Evolutionary conservation across 2,888 invertebrate genomes (phyloP).

Genomic region (Ommatoiulus sabulosus): DNA sequence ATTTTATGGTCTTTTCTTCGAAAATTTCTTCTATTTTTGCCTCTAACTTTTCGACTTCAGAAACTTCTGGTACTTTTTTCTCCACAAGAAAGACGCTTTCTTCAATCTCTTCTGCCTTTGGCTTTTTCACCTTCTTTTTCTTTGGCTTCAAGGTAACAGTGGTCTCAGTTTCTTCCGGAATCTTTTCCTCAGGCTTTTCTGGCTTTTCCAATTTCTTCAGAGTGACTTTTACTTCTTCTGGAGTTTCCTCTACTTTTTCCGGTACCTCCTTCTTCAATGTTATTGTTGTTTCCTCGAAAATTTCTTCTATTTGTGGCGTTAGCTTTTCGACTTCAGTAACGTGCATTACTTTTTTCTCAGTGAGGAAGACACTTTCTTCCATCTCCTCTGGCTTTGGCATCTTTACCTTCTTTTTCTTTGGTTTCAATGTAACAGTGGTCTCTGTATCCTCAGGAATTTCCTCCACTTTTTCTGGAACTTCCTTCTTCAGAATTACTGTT

Average conservation of each 20-base stretch:
- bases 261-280: slow-evolving; percentile 16
- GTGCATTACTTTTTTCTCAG: background rate
- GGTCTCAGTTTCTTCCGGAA: background rate
- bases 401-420: slow-evolving; percentile 43
- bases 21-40: slow-evolving; percentile 18
- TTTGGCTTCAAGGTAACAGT: background rate
- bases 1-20: background rate
- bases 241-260: background rate
- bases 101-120: background rate
- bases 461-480: background rate
- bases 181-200: background rate
- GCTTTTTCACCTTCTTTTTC: slow-evolving; percentile 47
- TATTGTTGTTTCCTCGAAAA: slow-evolving; percentile 9
- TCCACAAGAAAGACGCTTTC: background rate
- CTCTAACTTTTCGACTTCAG: background rate
- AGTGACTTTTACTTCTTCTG: slow-evolving; percentile 18
- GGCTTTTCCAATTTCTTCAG: background rate
- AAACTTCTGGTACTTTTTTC: background rate
- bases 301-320: background rate
- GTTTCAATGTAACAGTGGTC: slow-evolving; percentile 6
- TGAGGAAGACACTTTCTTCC: background rate
- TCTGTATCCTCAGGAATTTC: background rate
- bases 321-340: slow-evolving; percentile 37
- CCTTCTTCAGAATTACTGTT: background rate
- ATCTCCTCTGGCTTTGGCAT: background rate